Percentiles rank a stretch among this genome's conserved stretches.
phyloP scores from a whole-genome alignment of 2,797 vertebrate genomes.

The Helarctos malayanus region DNA sequence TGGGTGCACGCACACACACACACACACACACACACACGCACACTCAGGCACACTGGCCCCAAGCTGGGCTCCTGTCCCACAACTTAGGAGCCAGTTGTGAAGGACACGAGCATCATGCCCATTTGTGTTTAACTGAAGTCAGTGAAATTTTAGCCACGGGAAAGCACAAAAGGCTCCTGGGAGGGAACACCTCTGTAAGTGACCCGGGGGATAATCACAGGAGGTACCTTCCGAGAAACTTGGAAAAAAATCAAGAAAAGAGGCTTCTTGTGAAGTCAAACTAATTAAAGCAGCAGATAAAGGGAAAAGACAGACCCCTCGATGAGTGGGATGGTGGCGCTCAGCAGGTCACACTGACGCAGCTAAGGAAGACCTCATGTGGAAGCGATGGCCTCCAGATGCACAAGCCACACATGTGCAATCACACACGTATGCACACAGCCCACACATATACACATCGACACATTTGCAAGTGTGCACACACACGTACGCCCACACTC shows the following conservation, averaged over 20 bases:
- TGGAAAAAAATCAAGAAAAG: not conserved
- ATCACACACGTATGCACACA: not conserved
- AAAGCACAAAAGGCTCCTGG: not conserved
- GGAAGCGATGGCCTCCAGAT: not conserved
- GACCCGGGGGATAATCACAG: not conserved
- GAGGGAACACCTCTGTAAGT: fast-evolving
- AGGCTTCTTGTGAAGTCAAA: not conserved
- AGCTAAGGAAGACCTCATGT: fast-evolving
- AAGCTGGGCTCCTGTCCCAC: not conserved
- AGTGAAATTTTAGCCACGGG: not conserved
- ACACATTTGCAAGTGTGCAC: not conserved
- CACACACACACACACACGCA: fast-evolving
- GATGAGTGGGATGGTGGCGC: fast-evolving
- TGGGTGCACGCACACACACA: not conserved
- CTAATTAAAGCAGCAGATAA: not conserved
- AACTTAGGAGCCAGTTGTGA: fast-evolving
- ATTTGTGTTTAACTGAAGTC: not conserved
- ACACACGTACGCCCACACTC: not conserved
- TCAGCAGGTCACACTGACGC: fast-evolving
- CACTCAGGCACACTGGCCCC: not conserved
- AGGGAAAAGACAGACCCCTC: not conserved
- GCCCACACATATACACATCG: not conserved
- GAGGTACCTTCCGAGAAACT: no score
- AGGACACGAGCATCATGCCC: not conserved
- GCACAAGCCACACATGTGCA: fast-evolving